Evolutionary conservation across 1,140 invertebrate species (phyloP), one percentile per base, ranked within the genome.

Genomic region (Heliothis subflexa): DNA sequence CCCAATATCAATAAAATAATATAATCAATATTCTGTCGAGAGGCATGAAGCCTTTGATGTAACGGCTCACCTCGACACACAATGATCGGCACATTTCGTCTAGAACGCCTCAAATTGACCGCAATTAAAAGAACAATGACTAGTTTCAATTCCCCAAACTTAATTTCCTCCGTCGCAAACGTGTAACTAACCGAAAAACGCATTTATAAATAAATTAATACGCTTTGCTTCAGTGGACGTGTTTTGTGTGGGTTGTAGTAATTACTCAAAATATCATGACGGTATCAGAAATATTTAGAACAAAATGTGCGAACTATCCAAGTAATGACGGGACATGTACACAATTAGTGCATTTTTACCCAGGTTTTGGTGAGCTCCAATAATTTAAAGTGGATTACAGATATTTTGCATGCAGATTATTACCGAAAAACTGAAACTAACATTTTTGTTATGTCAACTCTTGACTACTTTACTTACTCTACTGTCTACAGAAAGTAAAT

Each of bases 41-140:
- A 45, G 49, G 49, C 62, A 66, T 77, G 74, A 77, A 77, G 74
- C 61, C 61, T 77, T 77, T 55, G 74, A 77, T 45, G 62, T 77
- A 70, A 80, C 79, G 64, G 21, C 64, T 66, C 71, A 80, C 82
- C 82, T 83, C 83, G 76, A 70, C 78, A 77, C 80, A 86, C 83
- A 81, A 93, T 94, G 92, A 94, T 91, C 80, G 83, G 92, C 92
- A 92, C 81, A 90, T 91, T 92, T 94, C 91, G 79, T 79, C 83
- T 89, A 92, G 89, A 94, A 93, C 92, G 90, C 86, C 87, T 87
- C 87, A 91, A 92, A 93, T 88, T 91, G 89, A 89, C 88, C 85
- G 88, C 91, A 92, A 92, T 94, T 91, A 94, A 92, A 92, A 92
- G 88, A 93, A 93, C 92, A 94, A 94, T 91, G 86, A 90, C 84